A percentile compares a stretch with the other conserved stretches of the same genome.
phyloP scores from a whole-genome alignment of 2,888 invertebrate species.

The Argyra leucocephala region DNA sequence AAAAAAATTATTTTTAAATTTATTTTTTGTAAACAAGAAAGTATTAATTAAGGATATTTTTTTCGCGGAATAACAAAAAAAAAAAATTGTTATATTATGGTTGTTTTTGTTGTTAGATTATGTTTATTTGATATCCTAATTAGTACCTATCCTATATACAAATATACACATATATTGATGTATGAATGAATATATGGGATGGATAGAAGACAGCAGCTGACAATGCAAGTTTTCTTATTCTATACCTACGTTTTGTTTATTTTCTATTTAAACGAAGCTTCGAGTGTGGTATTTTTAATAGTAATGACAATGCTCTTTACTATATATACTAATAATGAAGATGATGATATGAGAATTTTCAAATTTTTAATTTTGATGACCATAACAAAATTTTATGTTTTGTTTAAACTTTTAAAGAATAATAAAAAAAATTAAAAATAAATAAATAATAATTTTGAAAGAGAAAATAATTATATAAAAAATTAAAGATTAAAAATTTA shows the following conservation, averaged over 20 bases:
- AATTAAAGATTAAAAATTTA: no score
- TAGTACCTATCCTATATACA: neutral
- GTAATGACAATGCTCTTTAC: neutral
- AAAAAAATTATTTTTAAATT: neutral
- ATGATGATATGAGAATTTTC: no score
- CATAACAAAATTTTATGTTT: no score
- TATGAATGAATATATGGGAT: neutral
- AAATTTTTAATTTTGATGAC: no score
- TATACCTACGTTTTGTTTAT: neutral
- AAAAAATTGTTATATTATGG: no score
- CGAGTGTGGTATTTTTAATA: conserved; percentile 1
- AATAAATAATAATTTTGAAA: no score
- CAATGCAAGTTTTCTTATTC: neutral
- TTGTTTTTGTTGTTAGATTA: neutral
- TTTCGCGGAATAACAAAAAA: neutral
- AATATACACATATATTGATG: neutral
- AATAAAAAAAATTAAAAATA: no score
- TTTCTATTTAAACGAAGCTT: neutral
- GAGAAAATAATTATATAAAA: no score
- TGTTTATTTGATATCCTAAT: conserved; percentile 3
- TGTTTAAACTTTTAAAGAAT: no score
- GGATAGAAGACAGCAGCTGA: neutral
- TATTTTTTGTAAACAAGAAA: neutral
- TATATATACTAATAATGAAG: no score
- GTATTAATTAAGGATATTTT: neutral